Evolutionary conservation across 2,797 vertebrate genomes (phyloP), one percentile per base, ranked within the genome.

Genomic region (Melanotaenia boesemani): DNA sequence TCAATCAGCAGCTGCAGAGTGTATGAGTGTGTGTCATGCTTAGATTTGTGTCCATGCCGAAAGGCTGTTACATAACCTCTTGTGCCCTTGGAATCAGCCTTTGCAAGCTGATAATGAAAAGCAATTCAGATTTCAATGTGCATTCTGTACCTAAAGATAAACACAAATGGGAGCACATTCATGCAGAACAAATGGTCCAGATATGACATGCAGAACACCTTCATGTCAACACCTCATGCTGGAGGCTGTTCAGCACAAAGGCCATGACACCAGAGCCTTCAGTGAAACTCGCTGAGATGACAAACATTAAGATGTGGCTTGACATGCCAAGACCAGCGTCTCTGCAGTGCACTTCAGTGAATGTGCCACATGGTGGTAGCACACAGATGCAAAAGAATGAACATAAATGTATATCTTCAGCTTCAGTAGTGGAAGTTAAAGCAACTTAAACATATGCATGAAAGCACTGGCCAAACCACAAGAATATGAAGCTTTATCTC

Each of bases 281-380:
- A 6, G 1, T 11, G 13, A 46, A 66, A 54, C 66, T 3, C 16
- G 48, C n/a, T 41, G 26, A 60, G 57, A 62, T 67, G 75, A 48
- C 67, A 70, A 55, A 71, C 30, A 20, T 20, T 3, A 60, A 57
- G 20, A 44, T 44, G 48, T 62, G 64, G 57, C 20, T 20, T 4
- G 10, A 70, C 20, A 63, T 56, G 67, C 20, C 22, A 72, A 54
- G 60, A 37, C 32, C 54, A 75, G 22, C 44, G 3, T 6, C 1
- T 39, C 34, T 59, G 41, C n/a, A 0, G 5, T 41, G 78, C 61
- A 72, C 22, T 85, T 73, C 26, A 15, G 11, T 0, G 18, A 41
- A 36, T 15, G 16, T 0, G 12, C 88, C 92, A 90, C 88, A 76
- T 64, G 92, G 72, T 81, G 91, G 90, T 85, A 88, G 84, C 65